Evolutionary conservation across 2,113 vertebrate species (phyloP).

Genomic region (Centropus unirufus): DNA sequence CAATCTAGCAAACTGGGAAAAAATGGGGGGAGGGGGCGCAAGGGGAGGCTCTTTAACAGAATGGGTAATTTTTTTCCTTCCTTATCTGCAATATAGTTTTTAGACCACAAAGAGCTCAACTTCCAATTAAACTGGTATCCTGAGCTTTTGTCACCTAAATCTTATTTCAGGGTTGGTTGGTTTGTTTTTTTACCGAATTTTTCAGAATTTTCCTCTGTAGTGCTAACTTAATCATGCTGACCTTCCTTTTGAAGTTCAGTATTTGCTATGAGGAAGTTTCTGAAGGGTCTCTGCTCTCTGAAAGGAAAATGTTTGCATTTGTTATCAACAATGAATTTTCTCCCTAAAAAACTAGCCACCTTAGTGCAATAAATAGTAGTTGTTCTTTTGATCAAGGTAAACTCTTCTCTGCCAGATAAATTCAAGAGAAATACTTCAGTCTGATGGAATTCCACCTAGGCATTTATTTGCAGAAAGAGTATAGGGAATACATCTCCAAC

Average conservation of each 20-base stretch:
- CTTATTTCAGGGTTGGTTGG: background rate
- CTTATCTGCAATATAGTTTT: background rate
- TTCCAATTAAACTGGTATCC: background rate
- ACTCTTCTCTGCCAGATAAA: background rate
- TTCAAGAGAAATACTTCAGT: background rate
- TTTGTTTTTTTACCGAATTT: background rate
- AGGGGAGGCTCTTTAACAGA: background rate
- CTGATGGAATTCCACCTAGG: background rate
- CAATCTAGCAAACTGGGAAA: background rate
- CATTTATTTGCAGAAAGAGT: background rate
- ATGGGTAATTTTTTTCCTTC: background rate
- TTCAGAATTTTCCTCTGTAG: background rate
- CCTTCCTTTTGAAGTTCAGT: background rate
- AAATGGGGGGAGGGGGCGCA: rapidly evolving
- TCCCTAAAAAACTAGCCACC: background rate
- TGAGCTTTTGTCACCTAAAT: background rate
- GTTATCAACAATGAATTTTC: background rate
- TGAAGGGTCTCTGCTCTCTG: background rate
- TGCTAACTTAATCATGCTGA: background rate
- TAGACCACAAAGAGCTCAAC: background rate
- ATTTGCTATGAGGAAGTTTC: background rate
- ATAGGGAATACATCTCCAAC: background rate
- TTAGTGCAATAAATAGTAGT: background rate
- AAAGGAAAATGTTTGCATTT: background rate
- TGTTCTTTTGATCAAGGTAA: background rate